A percentile compares a stretch with the other conserved stretches of the same genome.
Evolutionary conservation across 2,888 invertebrate species (phyloP).

Genomic region (Eutolmus rufibarbis): DNA sequence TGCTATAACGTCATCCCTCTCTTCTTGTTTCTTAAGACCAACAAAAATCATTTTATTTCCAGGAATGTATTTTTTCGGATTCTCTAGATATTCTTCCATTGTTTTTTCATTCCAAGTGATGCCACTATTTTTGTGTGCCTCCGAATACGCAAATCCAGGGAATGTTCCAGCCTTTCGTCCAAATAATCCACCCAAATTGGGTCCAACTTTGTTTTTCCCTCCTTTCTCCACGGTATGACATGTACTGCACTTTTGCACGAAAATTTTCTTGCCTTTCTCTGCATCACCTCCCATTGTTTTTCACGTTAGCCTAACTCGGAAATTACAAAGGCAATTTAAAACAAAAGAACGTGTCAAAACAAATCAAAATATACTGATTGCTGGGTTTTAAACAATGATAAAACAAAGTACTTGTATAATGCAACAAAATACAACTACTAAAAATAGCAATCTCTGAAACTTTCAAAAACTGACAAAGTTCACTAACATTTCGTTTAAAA

Average conservation of each 20-base stretch:
- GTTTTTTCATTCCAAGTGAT: constrained; percentile 94
- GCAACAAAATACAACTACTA: background rate
- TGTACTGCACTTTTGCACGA: constrained; percentile 64
- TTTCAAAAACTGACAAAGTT: background rate
- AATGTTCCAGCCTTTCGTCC: constrained; percentile 96
- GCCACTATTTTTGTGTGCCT: constrained; percentile 95
- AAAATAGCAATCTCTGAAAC: background rate
- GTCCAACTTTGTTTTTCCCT: constrained; percentile 97
- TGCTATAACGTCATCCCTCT: constrained; percentile 92
- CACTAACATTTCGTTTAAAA: background rate
- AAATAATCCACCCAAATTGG: constrained; percentile 87
- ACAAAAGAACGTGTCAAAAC: background rate
- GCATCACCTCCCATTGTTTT: constrained; percentile 74
- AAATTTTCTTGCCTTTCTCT: constrained; percentile 63
- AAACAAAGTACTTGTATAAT: background rate
- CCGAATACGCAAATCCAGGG: constrained; percentile 87
- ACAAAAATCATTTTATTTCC: constrained; percentile 99
- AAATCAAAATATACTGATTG: background rate
- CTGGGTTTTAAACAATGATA: background rate
- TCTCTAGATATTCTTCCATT: constrained; percentile 92
- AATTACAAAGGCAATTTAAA: background rate
- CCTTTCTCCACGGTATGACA: constrained; percentile 92
- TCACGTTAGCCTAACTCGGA: background rate
- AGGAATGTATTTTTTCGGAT: constrained; percentile 99
- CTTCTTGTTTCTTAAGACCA: constrained; percentile 93